Evolutionary conservation across 2,113 vertebrate species (phyloP), one percentile per base, ranked within the genome.

Genomic region (Brachypodius melanocephalos): DNA sequence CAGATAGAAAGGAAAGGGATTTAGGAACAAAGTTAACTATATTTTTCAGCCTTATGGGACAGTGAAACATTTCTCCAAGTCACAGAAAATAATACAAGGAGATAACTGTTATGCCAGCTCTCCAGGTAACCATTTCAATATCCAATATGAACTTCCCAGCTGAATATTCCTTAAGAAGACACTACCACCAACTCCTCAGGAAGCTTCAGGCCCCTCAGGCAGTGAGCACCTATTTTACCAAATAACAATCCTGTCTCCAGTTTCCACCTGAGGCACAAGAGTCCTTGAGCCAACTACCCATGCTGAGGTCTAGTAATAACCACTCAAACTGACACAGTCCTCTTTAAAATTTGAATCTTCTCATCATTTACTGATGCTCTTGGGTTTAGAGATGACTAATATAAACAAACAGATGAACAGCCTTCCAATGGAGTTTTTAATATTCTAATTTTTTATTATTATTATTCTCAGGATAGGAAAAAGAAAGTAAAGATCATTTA

Each of bases 31-130:
- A 65, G 9, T 61, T 65, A 43, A 20, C 15, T 58, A 2, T 42
- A 25, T 5, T 69, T 88, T 77, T 42, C 26, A 62, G 11, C 6
- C 32, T 46, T 34, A 24, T 12, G 17, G 22, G n/a, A 34, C 11
- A 76, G 32, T 34, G 36, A 68, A 76, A 63, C 2, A 18, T 84
- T 83, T 68, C 24, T 72, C 24, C 7, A 21, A 58, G 22, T 38
- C 9, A 42, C 0, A 17, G 38, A 88, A 72, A 90, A 76, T 34
- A 72, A 43, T 36, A 21, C 16, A 69, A 55, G 9, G 18, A 46
- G 6, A 24, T 59, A n/a, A 17, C 10, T 40, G 18, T 21, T 65
- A 43, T 1, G 0, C 48, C 2, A 1, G 16, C 3, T 36, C 14
- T 83, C 31, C 6, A 38, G 51, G 13, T 17, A 58, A 51, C 4